Conservation (phyloP, 2,888 invertebrate species). For the Empis stercorea region DNA sequence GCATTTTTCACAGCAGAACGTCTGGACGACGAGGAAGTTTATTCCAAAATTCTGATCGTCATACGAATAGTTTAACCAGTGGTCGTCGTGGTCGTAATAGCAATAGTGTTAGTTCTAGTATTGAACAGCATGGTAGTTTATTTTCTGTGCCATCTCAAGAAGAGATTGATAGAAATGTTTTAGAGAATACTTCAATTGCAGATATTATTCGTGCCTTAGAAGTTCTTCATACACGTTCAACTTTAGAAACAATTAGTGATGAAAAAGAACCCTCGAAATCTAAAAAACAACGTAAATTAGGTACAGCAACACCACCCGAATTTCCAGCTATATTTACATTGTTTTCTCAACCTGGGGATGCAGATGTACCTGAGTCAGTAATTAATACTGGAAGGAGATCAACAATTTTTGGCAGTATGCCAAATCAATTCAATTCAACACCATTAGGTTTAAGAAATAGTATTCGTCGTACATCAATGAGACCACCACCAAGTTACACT, state of each 20-base stretch:
- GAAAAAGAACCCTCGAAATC: conserved; percentile 6
- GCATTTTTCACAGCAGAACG: conserved; percentile 12
- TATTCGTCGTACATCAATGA: conserved; percentile 18
- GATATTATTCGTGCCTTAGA: conserved; percentile 68
- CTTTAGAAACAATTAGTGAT: conserved; percentile 2
- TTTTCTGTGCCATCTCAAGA: conserved; percentile 31
- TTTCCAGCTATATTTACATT: conserved; percentile 38
- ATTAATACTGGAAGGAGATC: conserved; percentile 20
- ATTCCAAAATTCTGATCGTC: too few relatives aligned
- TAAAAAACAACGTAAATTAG: conserved; percentile 39
- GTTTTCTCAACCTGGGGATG: conserved; percentile 31
- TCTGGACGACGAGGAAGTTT: conserved; percentile 28
- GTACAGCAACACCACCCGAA: conserved; percentile 40
- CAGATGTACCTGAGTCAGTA: background rate
- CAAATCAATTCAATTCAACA: background rate
- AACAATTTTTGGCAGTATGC: conserved; percentile 27
- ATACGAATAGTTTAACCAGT: too few relatives aligned
- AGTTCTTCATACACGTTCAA: conserved; percentile 41
- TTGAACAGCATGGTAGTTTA: conserved; percentile 23
- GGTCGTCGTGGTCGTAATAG: conserved; percentile 15
- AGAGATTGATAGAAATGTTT: conserved; percentile 35
- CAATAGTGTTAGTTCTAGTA: too few relatives aligned
- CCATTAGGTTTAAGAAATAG: background rate
- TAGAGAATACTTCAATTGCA: conserved; percentile 72
- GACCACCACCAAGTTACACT: conserved; percentile 30